Conservation (phyloP, 2,113 vertebrate species). For the Dicrurus megarhynchus region DNA sequence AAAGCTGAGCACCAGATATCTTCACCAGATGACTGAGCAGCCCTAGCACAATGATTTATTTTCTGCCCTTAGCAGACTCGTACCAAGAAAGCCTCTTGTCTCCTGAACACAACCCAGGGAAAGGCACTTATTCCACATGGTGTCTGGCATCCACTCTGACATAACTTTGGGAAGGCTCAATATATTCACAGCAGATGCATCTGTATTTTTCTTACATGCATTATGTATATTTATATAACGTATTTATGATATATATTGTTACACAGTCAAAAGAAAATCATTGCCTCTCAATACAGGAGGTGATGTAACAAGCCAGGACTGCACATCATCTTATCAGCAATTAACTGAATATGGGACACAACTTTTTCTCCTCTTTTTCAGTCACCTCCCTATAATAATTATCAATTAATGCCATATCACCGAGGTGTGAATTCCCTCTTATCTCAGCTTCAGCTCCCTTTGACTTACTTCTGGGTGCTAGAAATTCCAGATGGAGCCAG, state of each 20-base stretch:
- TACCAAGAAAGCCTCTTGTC: neutral
- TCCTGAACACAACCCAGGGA: neutral
- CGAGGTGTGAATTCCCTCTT: neutral
- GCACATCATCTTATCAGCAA: neutral
- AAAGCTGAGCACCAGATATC: slow-evolving; percentile 49
- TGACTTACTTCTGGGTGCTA: neutral
- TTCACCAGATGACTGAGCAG: slow-evolving; percentile 17
- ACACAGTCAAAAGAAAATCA: neutral
- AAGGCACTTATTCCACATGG: neutral
- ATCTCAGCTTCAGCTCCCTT: neutral
- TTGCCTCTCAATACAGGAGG: neutral
- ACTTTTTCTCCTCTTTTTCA: neutral
- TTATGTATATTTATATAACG: accelerated
- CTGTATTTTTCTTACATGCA: neutral
- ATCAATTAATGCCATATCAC: neutral
- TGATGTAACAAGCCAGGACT: neutral
- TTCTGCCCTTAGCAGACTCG: neutral
- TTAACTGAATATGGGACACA: neutral
- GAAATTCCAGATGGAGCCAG: neutral
- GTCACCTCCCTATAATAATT: neutral
- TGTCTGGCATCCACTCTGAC: neutral
- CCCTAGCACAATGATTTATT: neutral
- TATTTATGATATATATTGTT: neutral
- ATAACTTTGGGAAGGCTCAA: neutral
- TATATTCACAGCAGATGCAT: neutral